Evolutionary conservation across 2,113 vertebrate species (phyloP).

Genomic region (Cinclus cinclus): DNA sequence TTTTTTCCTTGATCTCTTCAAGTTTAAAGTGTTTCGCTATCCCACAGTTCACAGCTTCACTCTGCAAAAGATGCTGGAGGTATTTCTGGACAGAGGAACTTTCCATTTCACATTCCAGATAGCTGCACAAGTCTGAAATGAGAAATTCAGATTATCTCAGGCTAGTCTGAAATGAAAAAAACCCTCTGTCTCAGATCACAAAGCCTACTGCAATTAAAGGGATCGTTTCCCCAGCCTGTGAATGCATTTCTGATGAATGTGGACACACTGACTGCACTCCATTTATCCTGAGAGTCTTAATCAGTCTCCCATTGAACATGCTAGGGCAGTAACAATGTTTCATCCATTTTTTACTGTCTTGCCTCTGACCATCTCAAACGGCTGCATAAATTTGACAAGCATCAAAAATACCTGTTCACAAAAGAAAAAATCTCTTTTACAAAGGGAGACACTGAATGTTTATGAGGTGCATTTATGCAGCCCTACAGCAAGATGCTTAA

Average conservation of each 20-base stretch:
- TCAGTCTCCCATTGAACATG: neutral
- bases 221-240: neutral
- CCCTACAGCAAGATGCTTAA: neutral
- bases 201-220: constrained; percentile 39
- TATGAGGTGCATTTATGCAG: neutral
- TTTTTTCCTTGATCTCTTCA: constrained; percentile 74
- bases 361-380: neutral
- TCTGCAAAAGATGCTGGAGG: constrained; percentile 86
- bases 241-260: constrained; percentile 12
- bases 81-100: constrained; percentile 77
- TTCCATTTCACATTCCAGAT: constrained; percentile 84
- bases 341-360: neutral
- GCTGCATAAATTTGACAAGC: neutral
- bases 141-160: constrained; percentile 9
- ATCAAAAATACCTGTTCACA: neutral
- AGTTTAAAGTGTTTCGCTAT: constrained; percentile 74
- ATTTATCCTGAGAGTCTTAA: constrained; percentile 14
- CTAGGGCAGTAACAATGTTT: neutral
- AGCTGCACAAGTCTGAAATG: constrained; percentile 82
- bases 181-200: constrained; percentile 5
- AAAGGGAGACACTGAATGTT: neutral
- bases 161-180: constrained; percentile 30
- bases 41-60: constrained; percentile 75
- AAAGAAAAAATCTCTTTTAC: neutral
- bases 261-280: constrained; percentile 2